Conservation (phyloP, 1,140 invertebrate genomes). For the Odontomachus brunneus region DNA sequence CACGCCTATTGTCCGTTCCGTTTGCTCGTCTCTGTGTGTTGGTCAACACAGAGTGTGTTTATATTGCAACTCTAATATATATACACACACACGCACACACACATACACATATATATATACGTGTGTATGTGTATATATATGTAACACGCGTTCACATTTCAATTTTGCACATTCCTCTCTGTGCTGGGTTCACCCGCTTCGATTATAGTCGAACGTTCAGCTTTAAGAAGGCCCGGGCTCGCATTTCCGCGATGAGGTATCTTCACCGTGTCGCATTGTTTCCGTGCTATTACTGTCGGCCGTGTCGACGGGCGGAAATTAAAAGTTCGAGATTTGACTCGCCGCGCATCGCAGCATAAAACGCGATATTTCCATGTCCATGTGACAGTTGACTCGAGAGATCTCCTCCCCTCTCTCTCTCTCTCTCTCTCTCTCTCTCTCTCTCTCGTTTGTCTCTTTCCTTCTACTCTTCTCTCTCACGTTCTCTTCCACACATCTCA, state of each 20-base stretch:
- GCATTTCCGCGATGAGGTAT: constrained; percentile 46
- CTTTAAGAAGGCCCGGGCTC: no score
- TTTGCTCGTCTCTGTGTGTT: not conserved
- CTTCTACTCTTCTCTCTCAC: no score
- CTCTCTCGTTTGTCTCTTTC: no score
- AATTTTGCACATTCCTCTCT: no score
- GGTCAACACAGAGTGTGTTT: not conserved
- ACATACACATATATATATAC: not conserved
- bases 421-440: no score
- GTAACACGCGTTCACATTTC: no score
- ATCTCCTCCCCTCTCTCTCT: not conserved
- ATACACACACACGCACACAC: not conserved
- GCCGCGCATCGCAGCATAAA: constrained; percentile 23
- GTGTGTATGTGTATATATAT: not conserved
- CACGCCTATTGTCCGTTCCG: constrained; percentile 58
- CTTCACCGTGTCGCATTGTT: constrained; percentile 53
- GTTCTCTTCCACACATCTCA: no score
- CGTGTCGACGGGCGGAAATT: constrained; percentile 53
- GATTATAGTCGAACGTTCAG: constrained; percentile 1
- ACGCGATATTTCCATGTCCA: constrained; percentile 43
- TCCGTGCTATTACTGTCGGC: constrained; percentile 48
- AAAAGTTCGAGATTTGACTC: constrained; percentile 57
- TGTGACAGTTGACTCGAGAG: constrained; percentile 15
- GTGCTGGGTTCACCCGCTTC: no score
- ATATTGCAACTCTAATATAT: not conserved